A percentile compares a stretch with the other conserved stretches of the same genome.
phyloP scores from a whole-genome alignment of 2,888 invertebrate species.

The Nowickia ferox region DNA sequence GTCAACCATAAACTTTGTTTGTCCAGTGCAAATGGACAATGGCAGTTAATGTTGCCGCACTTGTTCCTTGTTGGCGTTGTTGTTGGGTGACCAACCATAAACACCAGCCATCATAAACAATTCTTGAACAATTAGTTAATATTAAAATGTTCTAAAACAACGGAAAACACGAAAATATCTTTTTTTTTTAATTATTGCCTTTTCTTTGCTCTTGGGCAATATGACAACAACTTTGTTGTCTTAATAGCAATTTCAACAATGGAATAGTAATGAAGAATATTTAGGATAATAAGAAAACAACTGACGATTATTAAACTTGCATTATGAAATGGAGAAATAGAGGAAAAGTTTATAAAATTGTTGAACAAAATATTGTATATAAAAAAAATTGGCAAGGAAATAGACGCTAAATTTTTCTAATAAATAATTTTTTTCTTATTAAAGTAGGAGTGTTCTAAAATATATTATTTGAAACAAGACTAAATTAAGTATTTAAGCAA shows the following conservation, averaged over 20 bases:
- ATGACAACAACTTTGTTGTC: slow-evolving; percentile 25
- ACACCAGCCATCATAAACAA: slow-evolving; percentile 65
- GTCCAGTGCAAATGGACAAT: slow-evolving; percentile 24
- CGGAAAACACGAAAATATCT: slow-evolving; percentile 62
- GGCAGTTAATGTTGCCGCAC: slow-evolving; percentile 3
- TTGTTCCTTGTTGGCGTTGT: slow-evolving; percentile 4
- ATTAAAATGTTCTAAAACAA: slow-evolving; percentile 70
- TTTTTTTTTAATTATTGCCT: slow-evolving; percentile 13
- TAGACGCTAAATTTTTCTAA: too few species aligned
- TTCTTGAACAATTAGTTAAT: slow-evolving; percentile 72
- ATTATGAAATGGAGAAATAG: not conserved
- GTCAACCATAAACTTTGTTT: slow-evolving; percentile 39
- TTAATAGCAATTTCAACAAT: not conserved
- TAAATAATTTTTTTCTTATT: too few species aligned
- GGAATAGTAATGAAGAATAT: slow-evolving; percentile 5
- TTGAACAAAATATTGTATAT: too few species aligned
- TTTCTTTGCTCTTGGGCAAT: not conserved
- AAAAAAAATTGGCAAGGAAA: too few species aligned
- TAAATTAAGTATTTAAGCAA: too few species aligned
- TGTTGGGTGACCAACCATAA: slow-evolving; percentile 65
- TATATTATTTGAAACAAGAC: too few species aligned
- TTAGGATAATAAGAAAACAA: not conserved
- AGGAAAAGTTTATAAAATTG: too few species aligned
- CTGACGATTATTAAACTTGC: not conserved
- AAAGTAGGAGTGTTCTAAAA: too few species aligned